Conservation (phyloP, 2,113 vertebrate species). For the Symphodus melops region DNA sequence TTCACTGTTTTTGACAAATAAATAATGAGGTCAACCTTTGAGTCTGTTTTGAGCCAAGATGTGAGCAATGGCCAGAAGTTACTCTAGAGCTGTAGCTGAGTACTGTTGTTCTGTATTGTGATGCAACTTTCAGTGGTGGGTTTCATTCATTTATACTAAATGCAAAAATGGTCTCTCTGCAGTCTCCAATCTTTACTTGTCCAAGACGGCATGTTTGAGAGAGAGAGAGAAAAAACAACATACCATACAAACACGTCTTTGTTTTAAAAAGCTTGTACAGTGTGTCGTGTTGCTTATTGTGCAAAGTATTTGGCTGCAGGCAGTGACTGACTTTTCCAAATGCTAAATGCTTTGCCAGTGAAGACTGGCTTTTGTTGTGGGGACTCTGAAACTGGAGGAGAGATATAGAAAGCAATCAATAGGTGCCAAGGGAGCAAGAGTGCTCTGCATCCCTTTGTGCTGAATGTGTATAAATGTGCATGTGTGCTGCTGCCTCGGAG, state of each 20-base stretch:
- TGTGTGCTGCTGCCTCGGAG: constrained; percentile 49
- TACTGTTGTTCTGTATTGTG: neutral
- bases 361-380: constrained; percentile 55
- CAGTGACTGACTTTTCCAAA: constrained; percentile 52
- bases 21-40: too few species aligned
- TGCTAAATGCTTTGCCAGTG: constrained; percentile 58
- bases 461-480: constrained; percentile 52
- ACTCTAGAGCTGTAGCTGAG: neutral
- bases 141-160: neutral
- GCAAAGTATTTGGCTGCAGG: constrained; percentile 50
- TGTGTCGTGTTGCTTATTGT: constrained; percentile 26
- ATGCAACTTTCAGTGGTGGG: neutral
- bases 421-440: constrained; percentile 49
- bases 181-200: neutral
- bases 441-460: constrained; percentile 50
- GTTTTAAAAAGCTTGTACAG: neutral
- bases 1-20: too few species aligned
- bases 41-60: neutral
- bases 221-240: neutral
- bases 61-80: neutral
- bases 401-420: constrained; percentile 71
- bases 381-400: constrained; percentile 52
- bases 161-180: neutral
- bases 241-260: neutral
- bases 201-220: neutral